These are phyloP conservation scores for Sphaerophoria taeniata DNA, from an alignment of 2,888 invertebrate genomes.

Conservation along the genomic window DNA sequence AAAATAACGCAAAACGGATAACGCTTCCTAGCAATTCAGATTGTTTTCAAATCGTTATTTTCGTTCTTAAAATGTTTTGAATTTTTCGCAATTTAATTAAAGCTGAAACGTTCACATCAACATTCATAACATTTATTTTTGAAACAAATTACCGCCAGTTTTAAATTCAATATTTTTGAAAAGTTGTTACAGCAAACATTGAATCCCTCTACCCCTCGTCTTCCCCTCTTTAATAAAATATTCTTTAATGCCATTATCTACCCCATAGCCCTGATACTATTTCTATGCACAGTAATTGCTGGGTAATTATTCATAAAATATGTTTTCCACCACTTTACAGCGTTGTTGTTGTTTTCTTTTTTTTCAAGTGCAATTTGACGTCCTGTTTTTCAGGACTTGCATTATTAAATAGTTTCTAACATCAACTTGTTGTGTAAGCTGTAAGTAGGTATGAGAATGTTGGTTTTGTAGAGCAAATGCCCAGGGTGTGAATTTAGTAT, in stretches of 20 bases:
- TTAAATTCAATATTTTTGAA: no score
- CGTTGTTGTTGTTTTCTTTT: not conserved
- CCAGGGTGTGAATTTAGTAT: slow-evolving; percentile 9
- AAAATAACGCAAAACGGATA: no score
- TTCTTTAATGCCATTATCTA: not conserved
- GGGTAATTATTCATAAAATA: slow-evolving; percentile 8
- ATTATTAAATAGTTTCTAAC: not conserved
- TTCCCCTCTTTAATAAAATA: no score
- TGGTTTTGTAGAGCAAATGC: not conserved
- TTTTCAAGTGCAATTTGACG: not conserved
- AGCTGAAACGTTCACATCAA: no score
- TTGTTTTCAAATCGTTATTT: no score
- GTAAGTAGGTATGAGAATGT: not conserved
- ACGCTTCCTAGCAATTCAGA: no score
- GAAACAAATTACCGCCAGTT: no score
- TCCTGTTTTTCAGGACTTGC: slow-evolving; percentile 5
- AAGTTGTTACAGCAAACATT: no score
- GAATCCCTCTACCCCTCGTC: no score
- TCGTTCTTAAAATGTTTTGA: no score
- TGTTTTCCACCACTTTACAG: not conserved
- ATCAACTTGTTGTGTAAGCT: not conserved
- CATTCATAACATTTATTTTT: no score
- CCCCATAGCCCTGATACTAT: slow-evolving; percentile 18
- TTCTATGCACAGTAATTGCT: slow-evolving; percentile 16
- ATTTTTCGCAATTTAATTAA: no score